Evolutionary conservation across 2,888 invertebrate species (phyloP), one percentile per base, ranked within the genome.

Genomic region (Hecatera dysodea): DNA sequence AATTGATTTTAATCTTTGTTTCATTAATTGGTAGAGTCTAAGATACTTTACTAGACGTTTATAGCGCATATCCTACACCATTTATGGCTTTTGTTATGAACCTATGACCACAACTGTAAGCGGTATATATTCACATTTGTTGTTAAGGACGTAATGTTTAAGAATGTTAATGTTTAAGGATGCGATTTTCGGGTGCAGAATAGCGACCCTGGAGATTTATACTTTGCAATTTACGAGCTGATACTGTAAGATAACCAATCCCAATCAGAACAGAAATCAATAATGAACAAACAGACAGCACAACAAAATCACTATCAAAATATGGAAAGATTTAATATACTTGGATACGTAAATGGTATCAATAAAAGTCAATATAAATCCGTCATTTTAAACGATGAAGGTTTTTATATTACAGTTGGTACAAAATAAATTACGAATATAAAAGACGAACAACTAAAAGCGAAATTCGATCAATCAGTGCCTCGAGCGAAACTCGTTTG

Each of bases 351-450:
- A 70, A 82, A 64, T 62, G 71, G 50, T 74, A 81, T 73, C 75
- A 84, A 84, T 84, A 84, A 84, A 84, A 69, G 82, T 84, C 85
- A 63, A 57, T 73, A 85, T 84, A 85, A 85, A 84, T 83, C 78
- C 70, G 52, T 80, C 80, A 77, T 72, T 57, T 55, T 70, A 68
- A 76, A 55, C 53, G 52, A 70, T 73, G 65, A 72, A 75, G 71
- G 69, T 82, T 83, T 83, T 80, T 78, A 71, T 85, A 77, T 77
- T 56, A 61, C 33, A 59, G 50, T 64, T 84, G 80, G 33, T 68
- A 82, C 75, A 50, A 78, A 75, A 82, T 82, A 78, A 71, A 85
- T 84, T 75, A 83, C 33, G 33, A 60, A 83, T 73, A 73, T 78
- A 81, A 85, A 83, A 85, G 76, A 78, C 82, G 81, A 77, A 68